Evolutionary conservation across 1,140 invertebrate genomes (phyloP).

Genomic region (Drosophila orena): DNA sequence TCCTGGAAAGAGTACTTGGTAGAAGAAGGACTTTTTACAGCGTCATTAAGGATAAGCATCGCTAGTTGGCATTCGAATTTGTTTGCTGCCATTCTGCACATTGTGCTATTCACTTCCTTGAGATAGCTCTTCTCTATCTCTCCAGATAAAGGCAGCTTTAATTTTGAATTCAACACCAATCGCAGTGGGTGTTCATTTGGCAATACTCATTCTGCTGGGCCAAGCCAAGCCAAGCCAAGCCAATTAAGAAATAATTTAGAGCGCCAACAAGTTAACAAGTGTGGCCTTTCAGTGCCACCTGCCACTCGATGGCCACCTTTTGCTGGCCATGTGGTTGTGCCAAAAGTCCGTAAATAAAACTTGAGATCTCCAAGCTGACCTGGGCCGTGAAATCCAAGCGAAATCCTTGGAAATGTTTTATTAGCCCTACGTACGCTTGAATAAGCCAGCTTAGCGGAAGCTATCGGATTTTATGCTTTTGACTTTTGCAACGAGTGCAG

Average conservation of each 20-base stretch:
- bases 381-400: constrained; percentile 63
- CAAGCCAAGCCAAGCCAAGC: constrained; percentile 26
- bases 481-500: constrained; percentile 73
- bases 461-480: constrained; percentile 83
- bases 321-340: constrained; percentile 35
- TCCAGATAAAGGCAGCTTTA: constrained; percentile 44
- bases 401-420: constrained; percentile 84
- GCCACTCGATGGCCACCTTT: constrained; percentile 11
- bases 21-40: constrained; percentile 61
- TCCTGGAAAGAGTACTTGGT: constrained; percentile 2
- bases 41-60: constrained; percentile 83
- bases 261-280: constrained; percentile 62
- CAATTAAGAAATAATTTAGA: constrained; percentile 78
- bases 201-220: not conserved
- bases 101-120: constrained; percentile 50
- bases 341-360: constrained; percentile 56
- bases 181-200: constrained; percentile 40
- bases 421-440: constrained; percentile 81
- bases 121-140: constrained; percentile 43
- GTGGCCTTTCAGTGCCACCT: constrained; percentile 50
- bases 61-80: constrained; percentile 71
- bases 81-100: constrained; percentile 56
- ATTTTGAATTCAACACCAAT: constrained; percentile 50
- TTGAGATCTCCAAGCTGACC: constrained; percentile 48
- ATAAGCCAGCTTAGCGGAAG: constrained; percentile 83